phyloP scores from a whole-genome alignment of 2,797 vertebrate species.

The Cuculus canorus region DNA sequence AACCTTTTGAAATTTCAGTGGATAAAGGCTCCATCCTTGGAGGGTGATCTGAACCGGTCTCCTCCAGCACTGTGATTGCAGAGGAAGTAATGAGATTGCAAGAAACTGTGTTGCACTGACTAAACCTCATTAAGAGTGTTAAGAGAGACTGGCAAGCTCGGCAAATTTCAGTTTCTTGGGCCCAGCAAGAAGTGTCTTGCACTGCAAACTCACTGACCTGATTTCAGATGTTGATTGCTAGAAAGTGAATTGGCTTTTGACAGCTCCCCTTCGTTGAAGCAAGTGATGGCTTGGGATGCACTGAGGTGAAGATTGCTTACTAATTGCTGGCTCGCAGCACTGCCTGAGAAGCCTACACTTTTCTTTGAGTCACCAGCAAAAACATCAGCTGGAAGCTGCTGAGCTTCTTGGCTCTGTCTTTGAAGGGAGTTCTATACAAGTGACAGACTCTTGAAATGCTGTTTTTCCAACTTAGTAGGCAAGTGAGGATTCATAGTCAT shows the following conservation, averaged over 20 bases:
- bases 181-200: background rate
- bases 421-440: background rate
- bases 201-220: background rate
- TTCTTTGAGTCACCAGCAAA: background rate
- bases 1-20: background rate
- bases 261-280: slow-evolving; percentile 31
- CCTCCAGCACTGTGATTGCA: background rate
- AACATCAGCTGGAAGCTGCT: background rate
- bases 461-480: background rate
- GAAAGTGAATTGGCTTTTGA: slow-evolving; percentile 42
- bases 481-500: background rate
- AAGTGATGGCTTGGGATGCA: background rate
- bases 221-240: slow-evolving; percentile 15
- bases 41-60: background rate
- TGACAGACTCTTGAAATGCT: background rate
- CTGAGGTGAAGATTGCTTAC: background rate
- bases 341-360: background rate
- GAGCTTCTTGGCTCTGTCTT: background rate
- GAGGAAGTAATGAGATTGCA: background rate
- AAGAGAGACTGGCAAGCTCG: background rate
- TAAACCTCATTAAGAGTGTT: background rate
- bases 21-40: background rate
- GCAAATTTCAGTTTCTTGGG: background rate
- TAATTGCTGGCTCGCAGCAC: background rate
- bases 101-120: background rate